Percentiles rank a stretch among this genome's conserved stretches.
Conservation (phyloP, 2,797 vertebrate species). For the Myiotriccus ornatus region DNA sequence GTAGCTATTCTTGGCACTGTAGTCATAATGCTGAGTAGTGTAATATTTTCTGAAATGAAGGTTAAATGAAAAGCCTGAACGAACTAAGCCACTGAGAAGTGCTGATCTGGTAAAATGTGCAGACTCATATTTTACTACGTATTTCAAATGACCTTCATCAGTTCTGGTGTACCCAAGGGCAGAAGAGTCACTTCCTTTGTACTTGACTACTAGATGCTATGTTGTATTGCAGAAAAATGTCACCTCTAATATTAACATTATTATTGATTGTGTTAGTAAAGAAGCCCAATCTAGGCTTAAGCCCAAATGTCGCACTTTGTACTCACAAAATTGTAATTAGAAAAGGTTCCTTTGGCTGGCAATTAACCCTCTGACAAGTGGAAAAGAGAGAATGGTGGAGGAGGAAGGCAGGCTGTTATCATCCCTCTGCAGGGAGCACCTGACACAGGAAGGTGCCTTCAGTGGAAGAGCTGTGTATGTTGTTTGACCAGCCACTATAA, state of each 20-base stretch:
- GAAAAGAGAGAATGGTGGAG: background rate
- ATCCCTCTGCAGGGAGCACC: background rate
- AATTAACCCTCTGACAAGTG: background rate
- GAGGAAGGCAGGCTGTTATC: background rate
- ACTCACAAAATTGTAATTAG: rapidly evolving
- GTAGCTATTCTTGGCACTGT: constrained; percentile 7
- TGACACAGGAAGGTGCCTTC: background rate
- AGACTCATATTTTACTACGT: background rate
- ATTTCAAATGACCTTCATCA: background rate
- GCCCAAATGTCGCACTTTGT: background rate
- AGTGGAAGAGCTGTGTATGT: background rate
- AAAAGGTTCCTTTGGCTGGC: background rate
- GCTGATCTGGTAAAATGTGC: background rate
- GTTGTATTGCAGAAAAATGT: background rate
- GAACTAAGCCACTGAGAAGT: background rate
- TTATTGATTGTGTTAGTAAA: background rate
- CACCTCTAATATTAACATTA: background rate
- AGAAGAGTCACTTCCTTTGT: background rate
- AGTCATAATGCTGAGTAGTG: background rate
- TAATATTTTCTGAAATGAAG: constrained; percentile 7
- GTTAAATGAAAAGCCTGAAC: background rate
- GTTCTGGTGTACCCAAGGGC: background rate
- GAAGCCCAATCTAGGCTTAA: background rate
- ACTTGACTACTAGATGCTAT: background rate
- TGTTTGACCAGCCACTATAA: background rate